These are phyloP conservation scores for Nematopogon swammerdamellus DNA, from an alignment of 2,888 invertebrate species.

Conservation along the genomic window DNA sequence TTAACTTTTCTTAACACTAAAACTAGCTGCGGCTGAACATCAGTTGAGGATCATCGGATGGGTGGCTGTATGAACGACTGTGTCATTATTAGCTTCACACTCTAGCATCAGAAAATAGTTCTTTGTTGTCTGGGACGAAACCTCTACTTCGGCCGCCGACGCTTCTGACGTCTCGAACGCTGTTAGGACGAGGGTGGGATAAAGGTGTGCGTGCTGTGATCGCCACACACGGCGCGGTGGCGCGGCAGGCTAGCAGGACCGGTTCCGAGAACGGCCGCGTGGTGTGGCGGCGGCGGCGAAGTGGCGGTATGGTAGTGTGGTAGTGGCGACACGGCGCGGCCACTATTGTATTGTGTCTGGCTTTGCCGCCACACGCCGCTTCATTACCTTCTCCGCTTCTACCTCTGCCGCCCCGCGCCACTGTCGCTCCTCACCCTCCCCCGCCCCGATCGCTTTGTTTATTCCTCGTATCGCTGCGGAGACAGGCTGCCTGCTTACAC, in stretches of 20 bases:
- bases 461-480: too few species aligned
- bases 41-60: too few species aligned
- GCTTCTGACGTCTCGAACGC: too few species aligned
- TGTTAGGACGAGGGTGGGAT: too few species aligned
- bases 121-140: too few species aligned
- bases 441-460: conserved; percentile 11
- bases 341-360: conserved; percentile 15
- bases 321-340: conserved; percentile 20
- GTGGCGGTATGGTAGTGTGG: conserved; percentile 24
- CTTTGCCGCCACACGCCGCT: conserved; percentile 32
- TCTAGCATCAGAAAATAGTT: too few species aligned
- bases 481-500: too few species aligned
- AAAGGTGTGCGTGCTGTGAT: conserved; percentile 3
- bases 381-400: conserved; percentile 26
- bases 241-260: conserved; percentile 32
- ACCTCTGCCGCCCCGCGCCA: conserved; percentile 3
- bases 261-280: conserved; percentile 44
- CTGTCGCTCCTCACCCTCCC: conserved; percentile 15
- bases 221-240: conserved; percentile 54
- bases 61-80: too few species aligned
- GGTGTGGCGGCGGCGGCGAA: conserved; percentile 30
- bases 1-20: too few species aligned
- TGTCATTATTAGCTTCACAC: too few species aligned
- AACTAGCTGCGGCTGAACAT: too few species aligned
- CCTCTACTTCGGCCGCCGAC: too few species aligned